A percentile compares a stretch with the other conserved stretches of the same genome.
Evolutionary conservation across 2,797 vertebrate species (phyloP).

Genomic region (Helicolenus hilgendorfi): DNA sequence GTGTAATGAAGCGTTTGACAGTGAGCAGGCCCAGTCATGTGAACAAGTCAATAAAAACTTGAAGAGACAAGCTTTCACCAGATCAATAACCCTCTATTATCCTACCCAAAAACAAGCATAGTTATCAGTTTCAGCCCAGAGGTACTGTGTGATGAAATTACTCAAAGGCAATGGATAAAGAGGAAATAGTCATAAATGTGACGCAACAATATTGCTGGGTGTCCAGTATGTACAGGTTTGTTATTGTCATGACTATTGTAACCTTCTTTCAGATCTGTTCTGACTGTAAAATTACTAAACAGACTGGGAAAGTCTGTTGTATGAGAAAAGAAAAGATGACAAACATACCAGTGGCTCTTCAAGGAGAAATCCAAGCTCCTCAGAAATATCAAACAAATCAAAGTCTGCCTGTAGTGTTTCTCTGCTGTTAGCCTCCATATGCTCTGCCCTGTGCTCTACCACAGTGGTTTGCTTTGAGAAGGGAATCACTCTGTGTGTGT

Average conservation of each 20-base stretch:
- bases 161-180: background rate
- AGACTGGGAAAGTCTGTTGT: background rate
- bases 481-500: background rate
- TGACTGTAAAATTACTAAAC: background rate
- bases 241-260: background rate
- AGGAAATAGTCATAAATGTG: background rate
- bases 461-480: background rate
- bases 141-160: background rate
- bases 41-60: conserved; percentile 3
- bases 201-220: background rate
- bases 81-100: conserved; percentile 34
- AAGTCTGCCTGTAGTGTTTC: conserved; percentile 57
- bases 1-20: background rate
- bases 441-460: conserved; percentile 1
- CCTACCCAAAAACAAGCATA: conserved; percentile 11
- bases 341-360: conserved; percentile 76
- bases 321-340: conserved; percentile 19
- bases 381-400: conserved; percentile 71
- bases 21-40: background rate
- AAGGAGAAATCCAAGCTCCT: conserved; percentile 74
- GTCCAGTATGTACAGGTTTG: background rate
- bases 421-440: conserved; percentile 59
- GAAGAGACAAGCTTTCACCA: background rate
- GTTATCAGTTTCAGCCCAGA: conserved; percentile 25
- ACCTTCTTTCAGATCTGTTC: background rate